Evolutionary conservation across 1,140 invertebrate species (phyloP).

Genomic region (Littorina saxatilis): DNA sequence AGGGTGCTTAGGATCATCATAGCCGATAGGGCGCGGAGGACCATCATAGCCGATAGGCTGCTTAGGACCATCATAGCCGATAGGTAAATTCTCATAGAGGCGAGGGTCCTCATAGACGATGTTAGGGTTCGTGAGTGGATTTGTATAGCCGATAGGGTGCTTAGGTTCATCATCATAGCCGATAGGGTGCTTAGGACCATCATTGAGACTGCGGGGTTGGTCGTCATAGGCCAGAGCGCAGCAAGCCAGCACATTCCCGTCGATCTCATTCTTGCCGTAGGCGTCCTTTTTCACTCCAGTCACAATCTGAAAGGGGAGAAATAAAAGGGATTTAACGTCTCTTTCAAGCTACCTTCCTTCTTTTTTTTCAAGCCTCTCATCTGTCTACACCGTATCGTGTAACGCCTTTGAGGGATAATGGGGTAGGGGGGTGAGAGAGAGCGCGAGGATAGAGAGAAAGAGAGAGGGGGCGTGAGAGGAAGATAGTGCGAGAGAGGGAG

Average conservation of each 20-base stretch:
- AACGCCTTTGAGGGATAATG: background rate
- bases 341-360: background rate
- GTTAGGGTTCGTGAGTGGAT: too few relatives aligned
- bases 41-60: too few relatives aligned
- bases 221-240: too few relatives aligned
- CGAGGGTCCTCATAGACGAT: background rate
- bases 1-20: too few relatives aligned
- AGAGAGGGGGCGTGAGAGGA: background rate
- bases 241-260: too few relatives aligned
- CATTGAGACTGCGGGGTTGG: too few relatives aligned
- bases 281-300: background rate
- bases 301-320: too few relatives aligned
- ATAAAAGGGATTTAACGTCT: too few relatives aligned
- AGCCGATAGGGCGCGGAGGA: too few relatives aligned
- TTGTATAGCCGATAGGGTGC: background rate
- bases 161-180: background rate
- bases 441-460: background rate
- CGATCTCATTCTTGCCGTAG: background rate
- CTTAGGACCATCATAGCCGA: too few relatives aligned
- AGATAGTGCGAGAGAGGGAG: background rate
- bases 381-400: background rate
- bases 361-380: background rate
- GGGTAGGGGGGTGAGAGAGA: background rate
- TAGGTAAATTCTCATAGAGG: background rate
- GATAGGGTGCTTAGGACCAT: background rate